Percentiles rank a stretch among this genome's conserved stretches.
phyloP scores from a whole-genome alignment of 2,888 invertebrate species.

The Mimas tiliae region DNA sequence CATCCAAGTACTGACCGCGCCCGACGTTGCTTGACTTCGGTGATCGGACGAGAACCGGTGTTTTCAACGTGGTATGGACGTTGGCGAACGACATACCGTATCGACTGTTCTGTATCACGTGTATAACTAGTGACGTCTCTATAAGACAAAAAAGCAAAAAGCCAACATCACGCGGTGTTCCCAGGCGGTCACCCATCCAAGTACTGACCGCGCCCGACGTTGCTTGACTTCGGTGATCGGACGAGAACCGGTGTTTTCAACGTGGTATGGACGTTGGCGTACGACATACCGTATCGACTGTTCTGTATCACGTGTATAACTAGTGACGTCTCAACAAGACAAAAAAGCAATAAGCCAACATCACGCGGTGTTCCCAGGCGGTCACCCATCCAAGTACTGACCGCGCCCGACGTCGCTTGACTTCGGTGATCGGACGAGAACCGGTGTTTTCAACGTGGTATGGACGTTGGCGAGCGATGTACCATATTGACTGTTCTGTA shows the following conservation, averaged over 20 bases:
- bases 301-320: constrained; percentile 1
- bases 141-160: constrained; percentile 41
- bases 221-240: constrained; percentile 82
- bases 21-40: constrained; percentile 81
- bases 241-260: constrained; percentile 71
- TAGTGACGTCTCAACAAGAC: neutral
- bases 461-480: constrained; percentile 36
- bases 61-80: constrained; percentile 34
- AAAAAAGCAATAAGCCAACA: neutral
- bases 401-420: constrained; percentile 80
- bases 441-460: constrained; percentile 54
- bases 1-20: constrained; percentile 81
- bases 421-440: constrained; percentile 82
- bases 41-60: constrained; percentile 81
- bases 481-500: neutral
- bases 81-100: constrained; percentile 1
- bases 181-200: constrained; percentile 81
- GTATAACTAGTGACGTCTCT: too few relatives aligned
- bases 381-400: constrained; percentile 80
- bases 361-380: constrained; percentile 57
- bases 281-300: too few relatives aligned
- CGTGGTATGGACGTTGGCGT: constrained; percentile 30
- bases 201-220: constrained; percentile 80
- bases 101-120: too few relatives aligned
- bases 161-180: constrained; percentile 59